These are phyloP conservation scores for Corythucha ciliata DNA, from an alignment of 2,888 invertebrate genomes.

Conservation along the genomic window DNA sequence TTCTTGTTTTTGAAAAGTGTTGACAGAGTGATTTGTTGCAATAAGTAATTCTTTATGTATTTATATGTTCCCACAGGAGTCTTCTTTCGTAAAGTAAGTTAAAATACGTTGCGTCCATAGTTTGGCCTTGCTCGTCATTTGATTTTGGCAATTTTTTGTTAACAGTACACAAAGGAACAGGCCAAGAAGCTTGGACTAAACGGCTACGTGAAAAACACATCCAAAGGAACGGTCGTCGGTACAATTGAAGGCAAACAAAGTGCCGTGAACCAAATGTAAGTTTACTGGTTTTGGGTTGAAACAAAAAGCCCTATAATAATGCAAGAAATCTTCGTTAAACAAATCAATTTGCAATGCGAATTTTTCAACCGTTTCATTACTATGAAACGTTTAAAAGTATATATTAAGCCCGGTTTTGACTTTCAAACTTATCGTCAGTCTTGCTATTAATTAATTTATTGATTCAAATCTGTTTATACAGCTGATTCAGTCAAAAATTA, in stretches of 20 bases:
- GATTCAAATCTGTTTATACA: no score
- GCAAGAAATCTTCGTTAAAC: no score
- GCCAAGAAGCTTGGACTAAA: conserved; percentile 9
- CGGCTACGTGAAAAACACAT: conserved; percentile 16
- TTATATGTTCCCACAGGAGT: not conserved
- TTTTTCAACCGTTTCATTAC: not conserved
- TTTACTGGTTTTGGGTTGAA: no score
- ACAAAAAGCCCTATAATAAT: no score
- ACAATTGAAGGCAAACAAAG: conserved; percentile 15
- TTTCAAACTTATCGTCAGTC: no score
- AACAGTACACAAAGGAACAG: conserved; percentile 15
- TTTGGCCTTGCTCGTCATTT: no score
- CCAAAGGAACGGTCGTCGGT: conserved; percentile 17
- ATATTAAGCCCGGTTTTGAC: no score
- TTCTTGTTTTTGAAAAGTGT: no score
- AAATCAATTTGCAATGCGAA: no score
- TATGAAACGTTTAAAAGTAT: not conserved
- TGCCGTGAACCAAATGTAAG: conserved; percentile 14
- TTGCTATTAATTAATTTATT: no score
- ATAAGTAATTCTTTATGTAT: not conserved
- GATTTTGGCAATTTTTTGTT: conserved; percentile 12
- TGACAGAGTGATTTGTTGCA: no score
- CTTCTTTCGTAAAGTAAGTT: not conserved
- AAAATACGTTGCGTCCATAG: not conserved
- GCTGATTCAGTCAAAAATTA: no score